Base-by-base conservation (phyloP, 2,797 vertebrate genomes). In the Anguilla megastoma region DNA sequence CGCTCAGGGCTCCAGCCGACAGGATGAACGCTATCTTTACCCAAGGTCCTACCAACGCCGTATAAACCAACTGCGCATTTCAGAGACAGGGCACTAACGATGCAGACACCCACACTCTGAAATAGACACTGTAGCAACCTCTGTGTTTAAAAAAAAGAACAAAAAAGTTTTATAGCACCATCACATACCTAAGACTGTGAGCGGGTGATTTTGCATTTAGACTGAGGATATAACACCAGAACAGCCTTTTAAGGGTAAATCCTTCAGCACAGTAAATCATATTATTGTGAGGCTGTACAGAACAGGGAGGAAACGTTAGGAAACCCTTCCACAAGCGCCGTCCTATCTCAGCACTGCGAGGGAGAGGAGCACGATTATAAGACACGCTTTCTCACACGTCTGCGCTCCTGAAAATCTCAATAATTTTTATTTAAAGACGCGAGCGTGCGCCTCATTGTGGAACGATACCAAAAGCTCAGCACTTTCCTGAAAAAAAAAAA, bases 401-500 rank as follows among this genome's bases (percentile, higher is more conserved):
- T 82, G 41, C 41, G 2, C 1, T 50, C 10, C 41, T 82, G 41
- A 0, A 41, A 76, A 76, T n/a, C 45, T 82, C 79, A 24, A 50
- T 21, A 24, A 7, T 66, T 50, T 50, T 82, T 50, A 82, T 82
- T 50, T 24, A 82, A 82, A 82, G 79, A 7, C 1, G 12, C 12
- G 27, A 14, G 79, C 7, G 41, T 41, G 36, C 6, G 36, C 74
- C 79, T 82, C 2, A 82, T 50, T 50, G 45, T 48, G 45, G 45
- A 21, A 21, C 24, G 52, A 84, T 54, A 79, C 4, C 33, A 54
- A 84, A 84, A 84, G 48, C 52, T 84, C 48, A 54, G 82, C 48
- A 84, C 50, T 30, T 56, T 54, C 82, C 52, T 56, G 5, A 83
- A 7, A 83, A 83, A 52, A 76, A 79, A 79, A 33, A 36, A 74